Evolutionary conservation across 2,797 vertebrate species (phyloP).

Genomic region (Urocyon cinereoargenteus): DNA sequence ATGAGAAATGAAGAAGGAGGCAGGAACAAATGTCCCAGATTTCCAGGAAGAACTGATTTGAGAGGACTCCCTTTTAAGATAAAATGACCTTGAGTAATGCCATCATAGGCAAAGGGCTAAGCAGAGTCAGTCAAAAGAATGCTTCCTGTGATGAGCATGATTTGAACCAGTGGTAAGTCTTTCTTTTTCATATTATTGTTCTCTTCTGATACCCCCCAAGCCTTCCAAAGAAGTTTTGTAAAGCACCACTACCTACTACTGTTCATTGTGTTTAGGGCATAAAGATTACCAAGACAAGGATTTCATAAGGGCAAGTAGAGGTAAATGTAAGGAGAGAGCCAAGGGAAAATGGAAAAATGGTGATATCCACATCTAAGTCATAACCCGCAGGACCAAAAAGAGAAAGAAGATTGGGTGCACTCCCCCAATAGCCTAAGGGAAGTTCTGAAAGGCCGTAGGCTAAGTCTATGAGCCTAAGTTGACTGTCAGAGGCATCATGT

Average conservation of each 20-base stretch:
- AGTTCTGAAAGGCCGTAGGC: not conserved
- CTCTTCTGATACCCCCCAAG: not conserved
- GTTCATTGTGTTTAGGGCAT: not conserved
- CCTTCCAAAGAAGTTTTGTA: not conserved
- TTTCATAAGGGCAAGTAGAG: not conserved
- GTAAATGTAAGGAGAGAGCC: not conserved
- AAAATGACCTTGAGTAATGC: constrained; percentile 10
- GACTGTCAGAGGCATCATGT: rapidly evolving
- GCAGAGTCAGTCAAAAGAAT: not conserved
- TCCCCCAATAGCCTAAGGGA: not conserved
- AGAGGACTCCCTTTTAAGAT: constrained; percentile 24
- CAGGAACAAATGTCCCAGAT: constrained; percentile 14
- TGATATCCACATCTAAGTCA: not conserved
- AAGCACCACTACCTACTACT: not conserved
- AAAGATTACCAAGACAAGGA: not conserved
- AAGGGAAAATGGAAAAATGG: not conserved
- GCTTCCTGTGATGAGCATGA: not conserved
- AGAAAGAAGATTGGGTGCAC: not conserved
- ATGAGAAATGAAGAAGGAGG: constrained; percentile 21
- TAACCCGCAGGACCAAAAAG: not conserved
- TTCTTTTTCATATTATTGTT: constrained; percentile 30
- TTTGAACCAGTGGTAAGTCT: constrained; percentile 16
- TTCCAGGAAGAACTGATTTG: not conserved
- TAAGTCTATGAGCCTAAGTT: not conserved
- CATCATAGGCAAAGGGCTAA: not conserved